A percentile compares a stretch with the other conserved stretches of the same genome.
Conservation (phyloP, 2,888 invertebrate genomes). For the Tuberolachnus salignus region DNA sequence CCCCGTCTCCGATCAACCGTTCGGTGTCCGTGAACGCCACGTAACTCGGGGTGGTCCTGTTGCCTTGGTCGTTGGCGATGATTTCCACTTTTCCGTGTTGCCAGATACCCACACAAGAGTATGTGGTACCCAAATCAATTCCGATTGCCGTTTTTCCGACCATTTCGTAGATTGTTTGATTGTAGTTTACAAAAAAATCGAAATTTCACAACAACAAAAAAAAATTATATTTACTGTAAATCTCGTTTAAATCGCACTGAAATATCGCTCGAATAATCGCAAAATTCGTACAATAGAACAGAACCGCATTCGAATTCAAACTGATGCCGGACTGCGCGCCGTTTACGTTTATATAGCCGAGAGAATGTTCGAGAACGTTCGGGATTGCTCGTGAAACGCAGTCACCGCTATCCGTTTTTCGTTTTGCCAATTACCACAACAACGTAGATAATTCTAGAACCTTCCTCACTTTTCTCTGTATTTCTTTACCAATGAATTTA, state of each 20-base stretch:
- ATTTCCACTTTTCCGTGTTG: conserved; percentile 83
- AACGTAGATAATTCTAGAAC: too few species aligned
- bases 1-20: conserved; percentile 66
- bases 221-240: background rate
- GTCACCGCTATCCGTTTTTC: too few species aligned
- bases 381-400: background rate
- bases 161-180: too few species aligned
- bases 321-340: background rate
- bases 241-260: background rate
- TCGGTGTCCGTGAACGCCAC: conserved; percentile 69
- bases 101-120: conserved; percentile 82
- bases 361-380: background rate
- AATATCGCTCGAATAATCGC: background rate
- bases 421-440: too few species aligned
- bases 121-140: too few species aligned
- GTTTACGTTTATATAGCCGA: background rate
- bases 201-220: background rate
- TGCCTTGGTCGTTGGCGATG: too few species aligned
- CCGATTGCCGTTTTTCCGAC: conserved; percentile 69
- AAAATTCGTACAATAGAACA: background rate
- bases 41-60: conserved; percentile 78
- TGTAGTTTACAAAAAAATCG: too few species aligned
- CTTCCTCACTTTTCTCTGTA: too few species aligned
- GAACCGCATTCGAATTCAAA: background rate
- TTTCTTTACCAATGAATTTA: too few species aligned